Evolutionary conservation across 2,797 vertebrate genomes (phyloP).

Genomic region (Rhabdomys pumilio): DNA sequence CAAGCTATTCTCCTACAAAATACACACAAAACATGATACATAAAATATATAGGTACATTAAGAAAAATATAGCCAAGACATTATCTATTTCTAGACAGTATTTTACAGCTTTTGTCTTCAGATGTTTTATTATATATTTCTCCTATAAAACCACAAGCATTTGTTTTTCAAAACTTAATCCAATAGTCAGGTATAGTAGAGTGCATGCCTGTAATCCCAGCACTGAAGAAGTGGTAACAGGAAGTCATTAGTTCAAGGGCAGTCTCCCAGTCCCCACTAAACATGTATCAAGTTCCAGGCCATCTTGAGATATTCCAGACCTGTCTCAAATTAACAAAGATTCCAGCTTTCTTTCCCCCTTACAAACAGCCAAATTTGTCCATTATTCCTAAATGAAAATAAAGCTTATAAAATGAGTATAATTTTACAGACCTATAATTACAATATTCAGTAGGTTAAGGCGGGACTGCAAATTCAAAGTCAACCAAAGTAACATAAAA

Average conservation of each 20-base stretch:
- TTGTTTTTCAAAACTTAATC: not conserved
- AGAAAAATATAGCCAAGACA: not conserved
- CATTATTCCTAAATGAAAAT: not conserved
- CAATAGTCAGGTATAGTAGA: not conserved
- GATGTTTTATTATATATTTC: not conserved
- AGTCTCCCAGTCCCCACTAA: not conserved
- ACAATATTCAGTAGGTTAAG: not conserved
- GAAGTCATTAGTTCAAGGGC: not conserved
- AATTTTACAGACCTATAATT: not conserved
- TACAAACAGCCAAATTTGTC: not conserved
- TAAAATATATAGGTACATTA: not conserved
- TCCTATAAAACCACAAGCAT: not conserved
- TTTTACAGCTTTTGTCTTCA: not conserved
- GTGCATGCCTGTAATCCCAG: not conserved
- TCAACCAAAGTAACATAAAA: not conserved
- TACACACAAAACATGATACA: not conserved
- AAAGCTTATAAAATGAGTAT: not conserved
- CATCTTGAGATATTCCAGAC: not conserved
- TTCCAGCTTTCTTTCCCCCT: not conserved
- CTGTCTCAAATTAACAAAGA: not conserved
- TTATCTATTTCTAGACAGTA: not conserved
- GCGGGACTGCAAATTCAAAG: not conserved
- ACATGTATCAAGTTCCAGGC: not conserved
- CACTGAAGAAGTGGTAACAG: not conserved
- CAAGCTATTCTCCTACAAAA: slow-evolving; percentile 13